Evolutionary conservation across 2,113 vertebrate species (phyloP).

Genomic region (Chelonoidis abingdonii): DNA sequence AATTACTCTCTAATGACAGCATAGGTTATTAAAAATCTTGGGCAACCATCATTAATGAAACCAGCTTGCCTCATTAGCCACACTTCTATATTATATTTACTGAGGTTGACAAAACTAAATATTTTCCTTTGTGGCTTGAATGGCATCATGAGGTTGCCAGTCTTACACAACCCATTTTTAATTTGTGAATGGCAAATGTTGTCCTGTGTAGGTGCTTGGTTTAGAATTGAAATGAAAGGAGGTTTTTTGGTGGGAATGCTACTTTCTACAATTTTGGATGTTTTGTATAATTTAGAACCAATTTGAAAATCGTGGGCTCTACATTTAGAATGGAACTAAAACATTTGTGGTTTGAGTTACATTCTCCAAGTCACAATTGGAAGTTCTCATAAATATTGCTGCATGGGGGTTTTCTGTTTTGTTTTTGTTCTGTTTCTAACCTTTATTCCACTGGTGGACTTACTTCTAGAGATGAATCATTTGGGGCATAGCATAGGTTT

Average conservation of each 20-base stretch:
- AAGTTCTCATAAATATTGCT: not conserved
- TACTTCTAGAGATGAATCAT: not conserved
- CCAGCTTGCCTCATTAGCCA: conserved; percentile 21
- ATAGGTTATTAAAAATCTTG: conserved; percentile 32
- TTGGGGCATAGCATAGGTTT: not conserved
- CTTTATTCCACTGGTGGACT: not conserved
- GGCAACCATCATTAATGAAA: conserved; percentile 23
- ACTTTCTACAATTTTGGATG: not conserved
- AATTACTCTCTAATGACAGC: not conserved
- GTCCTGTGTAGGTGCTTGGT: not conserved
- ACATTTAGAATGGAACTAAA: conserved; percentile 5
- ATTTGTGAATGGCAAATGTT: not conserved
- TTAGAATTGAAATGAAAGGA: not conserved
- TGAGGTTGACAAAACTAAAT: conserved; percentile 48
- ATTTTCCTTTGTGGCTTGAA: conserved; percentile 40
- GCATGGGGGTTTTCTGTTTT: not conserved
- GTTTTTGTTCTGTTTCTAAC: conserved; percentile 22
- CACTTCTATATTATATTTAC: conserved; percentile 45
- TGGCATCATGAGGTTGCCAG: conserved; percentile 7
- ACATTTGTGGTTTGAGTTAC: not conserved
- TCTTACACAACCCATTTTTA: conserved; percentile 31
- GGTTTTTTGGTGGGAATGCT: not conserved
- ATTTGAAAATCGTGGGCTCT: conserved; percentile 27
- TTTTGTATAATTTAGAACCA: conserved; percentile 17
- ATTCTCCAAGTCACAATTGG: not conserved